Evolutionary conservation across 2,888 invertebrate genomes (phyloP).

Genomic region (Troides helena): DNA sequence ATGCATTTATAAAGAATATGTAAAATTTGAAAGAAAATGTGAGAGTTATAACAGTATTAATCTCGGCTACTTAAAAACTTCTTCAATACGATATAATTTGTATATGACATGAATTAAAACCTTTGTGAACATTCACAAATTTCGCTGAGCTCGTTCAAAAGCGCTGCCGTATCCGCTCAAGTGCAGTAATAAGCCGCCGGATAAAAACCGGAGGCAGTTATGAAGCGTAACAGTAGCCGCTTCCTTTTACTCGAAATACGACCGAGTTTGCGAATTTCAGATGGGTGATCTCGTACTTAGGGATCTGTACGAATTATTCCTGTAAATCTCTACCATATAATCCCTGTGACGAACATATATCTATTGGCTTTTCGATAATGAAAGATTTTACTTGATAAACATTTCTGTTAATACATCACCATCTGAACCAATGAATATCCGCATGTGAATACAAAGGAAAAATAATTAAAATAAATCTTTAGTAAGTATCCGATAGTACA

Average conservation of each 20-base stretch:
- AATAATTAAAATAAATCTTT: too few relatives aligned
- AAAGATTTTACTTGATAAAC: not conserved
- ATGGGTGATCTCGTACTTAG: not conserved
- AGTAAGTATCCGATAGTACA: too few relatives aligned
- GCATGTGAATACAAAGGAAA: too few relatives aligned
- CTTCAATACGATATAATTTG: not conserved
- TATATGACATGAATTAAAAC: slow-evolving; percentile 1
- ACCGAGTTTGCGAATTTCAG: not conserved
- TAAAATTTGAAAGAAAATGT: too few relatives aligned
- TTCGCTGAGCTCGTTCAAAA: slow-evolving; percentile 8
- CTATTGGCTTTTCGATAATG: not conserved
- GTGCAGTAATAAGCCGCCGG: slow-evolving; percentile 18
- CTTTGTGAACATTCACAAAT: not conserved
- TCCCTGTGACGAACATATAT: not conserved
- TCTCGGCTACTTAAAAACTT: too few relatives aligned
- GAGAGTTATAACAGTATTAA: too few relatives aligned
- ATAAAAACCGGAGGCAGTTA: slow-evolving; percentile 18
- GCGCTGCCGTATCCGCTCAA: slow-evolving; percentile 1
- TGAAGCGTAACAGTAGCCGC: slow-evolving; percentile 11
- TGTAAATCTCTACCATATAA: not conserved
- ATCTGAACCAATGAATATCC: too few relatives aligned
- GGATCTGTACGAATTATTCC: not conserved
- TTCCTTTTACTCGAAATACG: slow-evolving; percentile 15
- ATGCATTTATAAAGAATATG: too few relatives aligned
- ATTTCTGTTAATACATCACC: too few relatives aligned